Evolutionary conservation across 2,113 vertebrate species (phyloP).

Genomic region (Sinosuthora webbiana): DNA sequence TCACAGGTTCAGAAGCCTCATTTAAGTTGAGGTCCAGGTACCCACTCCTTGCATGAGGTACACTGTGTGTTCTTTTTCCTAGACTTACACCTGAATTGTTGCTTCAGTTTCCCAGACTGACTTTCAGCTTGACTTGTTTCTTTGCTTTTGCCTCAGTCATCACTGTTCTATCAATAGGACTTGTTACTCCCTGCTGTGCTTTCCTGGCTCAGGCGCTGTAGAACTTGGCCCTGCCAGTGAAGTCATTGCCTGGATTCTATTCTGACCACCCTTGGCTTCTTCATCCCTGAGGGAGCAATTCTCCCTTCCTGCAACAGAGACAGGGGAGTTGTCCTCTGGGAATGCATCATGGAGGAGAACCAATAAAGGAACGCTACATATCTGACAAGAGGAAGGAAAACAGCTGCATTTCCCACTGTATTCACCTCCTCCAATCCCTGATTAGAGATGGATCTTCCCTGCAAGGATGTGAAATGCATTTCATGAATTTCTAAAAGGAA

Average conservation of each 20-base stretch:
- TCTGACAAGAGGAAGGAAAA: background rate
- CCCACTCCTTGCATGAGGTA: background rate
- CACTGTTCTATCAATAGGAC: background rate
- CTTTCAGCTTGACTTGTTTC: background rate
- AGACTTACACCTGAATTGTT: background rate
- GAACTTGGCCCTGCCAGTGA: background rate
- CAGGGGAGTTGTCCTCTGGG: background rate
- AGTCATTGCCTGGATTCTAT: background rate
- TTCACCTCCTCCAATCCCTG: background rate
- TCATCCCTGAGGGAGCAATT: background rate
- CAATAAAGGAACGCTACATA: background rate
- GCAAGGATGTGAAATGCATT: background rate
- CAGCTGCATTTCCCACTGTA: background rate
- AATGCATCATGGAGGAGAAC: background rate
- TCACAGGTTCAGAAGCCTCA: background rate
- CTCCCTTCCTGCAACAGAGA: background rate
- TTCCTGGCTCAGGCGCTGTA: background rate
- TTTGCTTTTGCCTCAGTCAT: background rate
- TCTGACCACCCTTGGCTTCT: background rate
- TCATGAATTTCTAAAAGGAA: slow-evolving; percentile 16
- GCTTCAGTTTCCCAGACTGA: background rate
- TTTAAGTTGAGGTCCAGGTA: background rate
- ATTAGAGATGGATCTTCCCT: background rate
- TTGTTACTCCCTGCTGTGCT: background rate
- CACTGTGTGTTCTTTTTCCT: background rate